phyloP scores from a whole-genome alignment of 2,888 invertebrate genomes.

The Emmelina monodactyla region DNA sequence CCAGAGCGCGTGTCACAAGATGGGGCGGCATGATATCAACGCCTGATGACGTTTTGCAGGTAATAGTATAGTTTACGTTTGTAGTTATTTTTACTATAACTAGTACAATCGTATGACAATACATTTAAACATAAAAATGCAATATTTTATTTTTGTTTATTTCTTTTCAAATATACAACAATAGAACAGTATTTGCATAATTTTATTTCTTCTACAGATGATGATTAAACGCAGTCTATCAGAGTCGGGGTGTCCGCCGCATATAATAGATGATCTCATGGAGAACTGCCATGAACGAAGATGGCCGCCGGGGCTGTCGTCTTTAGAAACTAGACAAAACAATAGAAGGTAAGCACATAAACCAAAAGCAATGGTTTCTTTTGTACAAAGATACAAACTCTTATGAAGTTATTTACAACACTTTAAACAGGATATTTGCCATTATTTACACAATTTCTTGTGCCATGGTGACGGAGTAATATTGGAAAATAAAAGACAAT shows the following conservation, averaged over 20 bases:
- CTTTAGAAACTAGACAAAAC: slow-evolving; percentile 92
- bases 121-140: too few species aligned
- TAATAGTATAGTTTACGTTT: too few species aligned
- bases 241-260: slow-evolving; percentile 93
- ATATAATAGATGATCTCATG: slow-evolving; percentile 94
- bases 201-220: slow-evolving; percentile 63
- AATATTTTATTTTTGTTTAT: too few species aligned
- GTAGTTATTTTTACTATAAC: too few species aligned
- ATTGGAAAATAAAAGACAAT: too few species aligned
- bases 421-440: too few species aligned
- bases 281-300: slow-evolving; percentile 96
- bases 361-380: too few species aligned
- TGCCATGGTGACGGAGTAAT: too few species aligned
- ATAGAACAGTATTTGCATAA: not conserved
- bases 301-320: slow-evolving; percentile 93
- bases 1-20: slow-evolving; percentile 87
- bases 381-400: too few species aligned
- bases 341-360: slow-evolving; percentile 83
- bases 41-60: slow-evolving; percentile 92
- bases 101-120: too few species aligned
- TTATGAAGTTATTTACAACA: too few species aligned
- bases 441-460: too few species aligned
- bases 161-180: not conserved
- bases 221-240: slow-evolving; percentile 93
- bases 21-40: slow-evolving; percentile 99